phyloP scores from a whole-genome alignment of 1,140 invertebrate species.

The Neodiprion pinetum region DNA sequence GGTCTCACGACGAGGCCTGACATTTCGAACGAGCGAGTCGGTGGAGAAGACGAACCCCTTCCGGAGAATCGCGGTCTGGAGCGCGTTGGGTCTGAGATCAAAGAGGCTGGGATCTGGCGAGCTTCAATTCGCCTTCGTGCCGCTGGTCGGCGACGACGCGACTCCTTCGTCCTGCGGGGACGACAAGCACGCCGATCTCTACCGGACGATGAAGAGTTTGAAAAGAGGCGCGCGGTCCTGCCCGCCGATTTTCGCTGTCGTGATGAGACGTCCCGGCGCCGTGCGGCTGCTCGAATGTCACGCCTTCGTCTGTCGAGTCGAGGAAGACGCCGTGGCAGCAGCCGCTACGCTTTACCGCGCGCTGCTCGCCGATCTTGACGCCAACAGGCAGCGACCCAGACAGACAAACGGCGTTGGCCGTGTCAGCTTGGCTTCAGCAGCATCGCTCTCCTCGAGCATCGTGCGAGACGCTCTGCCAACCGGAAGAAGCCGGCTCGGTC shows the following conservation, averaged over 20 bases:
- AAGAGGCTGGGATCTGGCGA: conserved; percentile 40
- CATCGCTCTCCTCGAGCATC: conserved; percentile 45
- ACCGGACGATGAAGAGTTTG: conserved; percentile 54
- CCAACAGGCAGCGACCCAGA: conserved; percentile 63
- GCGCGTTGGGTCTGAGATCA: conserved; percentile 56
- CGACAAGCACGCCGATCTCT: conserved; percentile 57
- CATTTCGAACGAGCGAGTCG: conserved; percentile 48
- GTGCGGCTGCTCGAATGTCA: conserved; percentile 86
- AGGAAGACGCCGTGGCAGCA: conserved; percentile 89
- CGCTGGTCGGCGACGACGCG: conserved; percentile 78
- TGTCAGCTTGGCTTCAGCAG: conserved; percentile 67
- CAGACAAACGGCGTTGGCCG: conserved; percentile 76
- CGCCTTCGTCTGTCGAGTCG: conserved; percentile 85
- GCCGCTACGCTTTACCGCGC: conserved; percentile 89
- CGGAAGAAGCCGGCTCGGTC: conserved; percentile 61
- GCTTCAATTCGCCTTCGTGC: conserved; percentile 78
- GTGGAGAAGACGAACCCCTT: conserved; percentile 69
- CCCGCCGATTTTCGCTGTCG: conserved; percentile 88
- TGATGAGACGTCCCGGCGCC: conserved; percentile 82
- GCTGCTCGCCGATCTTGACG: conserved; percentile 79
- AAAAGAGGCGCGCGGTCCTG: conserved; percentile 63
- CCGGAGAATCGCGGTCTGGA: conserved; percentile 90
- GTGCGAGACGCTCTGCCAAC: conserved; percentile 65
- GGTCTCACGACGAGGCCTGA: conserved; percentile 53
- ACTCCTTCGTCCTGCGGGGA: conserved; percentile 41